Base-by-base conservation (phyloP, 2,888 invertebrate genomes). In the Rhingia campestris region DNA sequence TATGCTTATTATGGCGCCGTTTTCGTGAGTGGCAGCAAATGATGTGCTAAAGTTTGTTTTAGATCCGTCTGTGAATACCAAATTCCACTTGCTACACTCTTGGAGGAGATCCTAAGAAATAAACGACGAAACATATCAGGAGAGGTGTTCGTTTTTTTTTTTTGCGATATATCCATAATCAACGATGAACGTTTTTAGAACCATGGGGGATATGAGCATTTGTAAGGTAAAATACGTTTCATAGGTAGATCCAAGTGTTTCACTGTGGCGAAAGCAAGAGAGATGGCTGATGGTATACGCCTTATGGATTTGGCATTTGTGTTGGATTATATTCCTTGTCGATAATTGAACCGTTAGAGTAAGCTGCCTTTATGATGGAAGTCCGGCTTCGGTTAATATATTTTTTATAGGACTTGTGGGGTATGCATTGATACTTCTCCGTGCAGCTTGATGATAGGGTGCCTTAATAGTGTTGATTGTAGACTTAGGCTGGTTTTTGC, bases 371-470 rank as follows among this genome's bases (percentile, higher is more conserved):
- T n/a, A 76, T 14, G 54, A 41, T 22, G 59, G 76, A 9, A 76
- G 41, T 22, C 79, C 64, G 35, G 67, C 56, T 66, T 72, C 81
- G 9, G 39, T 66, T 9, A 75, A 22, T 5, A 76, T 76, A 22
- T 61, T 66, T 61, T 45, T 66, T n/a, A 61, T 81, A 14, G 67
- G 53, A n/a, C 70, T 59, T 6, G 66, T 76, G 9, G 67, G 63
- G 12, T 67, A 82, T 0, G 82, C 77, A 14, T 73, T 69, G 56
- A 61, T 53, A 47, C 72, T 67, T 30, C 77, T 59, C 32, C 67
- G 63, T 6, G 22, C 66, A 33, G 70, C 69, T 10, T 54, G 64
- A 41, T 81, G 69, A n/a, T 70, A 74, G 0, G 75, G 61, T 33
- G 70, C 54, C 10, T 49, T 30, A 22, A 81, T 47, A 7, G 49